A percentile compares a stretch with the other conserved stretches of the same genome.
These are phyloP conservation scores for Parelbella ahira DNA, from an alignment of 2,888 invertebrate species.

Conservation along the genomic window DNA sequence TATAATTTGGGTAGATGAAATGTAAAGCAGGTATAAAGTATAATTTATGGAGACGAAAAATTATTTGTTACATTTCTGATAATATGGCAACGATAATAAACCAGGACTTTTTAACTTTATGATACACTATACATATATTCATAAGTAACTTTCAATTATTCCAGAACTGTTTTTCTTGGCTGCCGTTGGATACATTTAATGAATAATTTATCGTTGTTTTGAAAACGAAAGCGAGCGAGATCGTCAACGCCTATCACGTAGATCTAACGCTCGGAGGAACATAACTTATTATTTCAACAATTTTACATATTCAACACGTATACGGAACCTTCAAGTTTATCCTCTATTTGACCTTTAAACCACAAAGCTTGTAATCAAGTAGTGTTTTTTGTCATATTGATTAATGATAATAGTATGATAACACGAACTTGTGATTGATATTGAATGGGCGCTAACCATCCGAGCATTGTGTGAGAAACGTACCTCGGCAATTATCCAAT, in stretches of 20 bases:
- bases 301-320: no score
- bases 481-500: slow-evolving; percentile 54
- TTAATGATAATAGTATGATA: slow-evolving; percentile 32
- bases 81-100: no score
- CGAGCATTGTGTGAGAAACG: slow-evolving; percentile 36
- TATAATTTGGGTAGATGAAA: no score
- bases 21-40: no score
- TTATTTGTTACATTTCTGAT: no score
- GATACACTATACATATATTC: no score
- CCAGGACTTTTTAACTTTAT: no score
- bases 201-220: slow-evolving; percentile 23
- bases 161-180: slow-evolving; percentile 1
- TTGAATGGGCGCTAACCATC: slow-evolving; percentile 32
- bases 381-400: slow-evolving; percentile 35
- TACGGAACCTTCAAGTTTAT: no score
- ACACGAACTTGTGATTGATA: slow-evolving; percentile 29
- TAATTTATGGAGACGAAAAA: no score
- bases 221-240: slow-evolving; percentile 17
- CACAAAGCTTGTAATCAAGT: slow-evolving; percentile 33
- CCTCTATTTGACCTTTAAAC: no score
- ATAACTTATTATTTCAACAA: no score
- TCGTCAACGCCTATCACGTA: slow-evolving; percentile 16
- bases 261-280: no score
- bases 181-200: slow-evolving; percentile 14
- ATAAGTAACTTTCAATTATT: slow-evolving; percentile 14